Evolutionary conservation across 92 coral and sea anemone species (phyloP), one percentile per base, ranked within the genome.

Genomic region (Blastomussa wellsi): DNA sequence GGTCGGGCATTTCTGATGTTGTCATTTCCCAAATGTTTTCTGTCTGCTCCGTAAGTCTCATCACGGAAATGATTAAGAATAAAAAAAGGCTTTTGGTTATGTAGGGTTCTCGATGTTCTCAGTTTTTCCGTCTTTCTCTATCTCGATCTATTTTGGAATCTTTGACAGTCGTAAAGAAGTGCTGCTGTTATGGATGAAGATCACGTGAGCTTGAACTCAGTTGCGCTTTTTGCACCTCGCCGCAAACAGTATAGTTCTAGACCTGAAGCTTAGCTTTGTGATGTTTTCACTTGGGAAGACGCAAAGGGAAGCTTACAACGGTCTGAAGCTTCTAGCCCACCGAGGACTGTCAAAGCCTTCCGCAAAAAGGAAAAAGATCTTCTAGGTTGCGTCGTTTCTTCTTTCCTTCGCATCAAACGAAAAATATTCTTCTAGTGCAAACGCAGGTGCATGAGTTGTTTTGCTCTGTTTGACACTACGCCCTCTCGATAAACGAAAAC

Each of bases 1-100:
- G 36, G 19, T 79, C 83, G n/a, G 83, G 28, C 83, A 79, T 62
- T 60, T 64, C 74, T 15, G 74, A 0, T 44, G 28, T 36, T 10
- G 32, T 5, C 4, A 14, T 74, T 47, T 39, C 36, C 24, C 76
- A 71, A 36, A 36, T 39, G 12, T 7, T 77, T 22, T 53, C 24
- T 9, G 19, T 37, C 20, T 36, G 29, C 9, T 37, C 17, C 9
- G 17, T 4, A 29, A 32, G 20, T 13, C 1, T 35, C 69, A 77
- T 77, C n/a, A n/a, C n/a, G n/a, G n/a, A n/a, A n/a, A n/a, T n/a
- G n/a, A n/a, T n/a, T n/a, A n/a, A n/a, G n/a, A n/a, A n/a, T n/a
- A n/a, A n/a, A n/a, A n/a, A n/a, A n/a, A n/a, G n/a, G n/a, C n/a
- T n/a, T n/a, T n/a, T n/a, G n/a, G n/a, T n/a, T n/a, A n/a, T n/a